These are phyloP conservation scores for Bruchidius siliquastri DNA, from an alignment of 2,888 invertebrate species.

Conservation along the genomic window DNA sequence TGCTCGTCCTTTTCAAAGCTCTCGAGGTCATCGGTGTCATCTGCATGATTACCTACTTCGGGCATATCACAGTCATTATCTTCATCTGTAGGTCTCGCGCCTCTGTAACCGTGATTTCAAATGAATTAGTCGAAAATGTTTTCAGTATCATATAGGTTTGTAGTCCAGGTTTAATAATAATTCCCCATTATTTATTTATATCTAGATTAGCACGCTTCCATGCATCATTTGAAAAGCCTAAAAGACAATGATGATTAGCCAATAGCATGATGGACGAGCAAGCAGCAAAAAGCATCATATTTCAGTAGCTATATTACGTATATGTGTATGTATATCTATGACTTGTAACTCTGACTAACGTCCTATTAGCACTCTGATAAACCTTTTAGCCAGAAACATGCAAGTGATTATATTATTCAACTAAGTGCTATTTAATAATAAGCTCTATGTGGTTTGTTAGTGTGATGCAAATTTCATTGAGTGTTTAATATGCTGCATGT, in stretches of 20 bases:
- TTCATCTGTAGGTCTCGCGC: constrained; percentile 33
- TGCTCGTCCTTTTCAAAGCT: constrained; percentile 54
- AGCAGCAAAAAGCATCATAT: constrained; percentile 37
- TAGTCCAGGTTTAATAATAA: background rate
- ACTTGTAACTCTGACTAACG: background rate
- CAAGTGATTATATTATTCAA: background rate
- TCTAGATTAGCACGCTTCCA: background rate
- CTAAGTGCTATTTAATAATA: background rate
- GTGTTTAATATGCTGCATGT: background rate
- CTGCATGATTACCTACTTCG: constrained; percentile 33
- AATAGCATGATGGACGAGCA: constrained; percentile 41
- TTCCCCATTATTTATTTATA: background rate
- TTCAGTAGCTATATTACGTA: background rate
- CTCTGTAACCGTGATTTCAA: constrained; percentile 20
- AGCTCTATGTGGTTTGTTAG: background rate
- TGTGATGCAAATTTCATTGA: background rate
- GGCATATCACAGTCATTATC: constrained; percentile 46
- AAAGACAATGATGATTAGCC: constrained; percentile 8
- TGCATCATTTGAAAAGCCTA: background rate
- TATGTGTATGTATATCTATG: background rate
- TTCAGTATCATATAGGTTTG: background rate
- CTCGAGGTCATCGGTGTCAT: constrained; percentile 48
- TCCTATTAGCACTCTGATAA: background rate
- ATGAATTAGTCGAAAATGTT: background rate
- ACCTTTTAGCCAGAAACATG: background rate